Evolutionary conservation across 2,797 vertebrate genomes (phyloP), one percentile per base, ranked within the genome.

Genomic region (Sebastes hubbsi): DNA sequence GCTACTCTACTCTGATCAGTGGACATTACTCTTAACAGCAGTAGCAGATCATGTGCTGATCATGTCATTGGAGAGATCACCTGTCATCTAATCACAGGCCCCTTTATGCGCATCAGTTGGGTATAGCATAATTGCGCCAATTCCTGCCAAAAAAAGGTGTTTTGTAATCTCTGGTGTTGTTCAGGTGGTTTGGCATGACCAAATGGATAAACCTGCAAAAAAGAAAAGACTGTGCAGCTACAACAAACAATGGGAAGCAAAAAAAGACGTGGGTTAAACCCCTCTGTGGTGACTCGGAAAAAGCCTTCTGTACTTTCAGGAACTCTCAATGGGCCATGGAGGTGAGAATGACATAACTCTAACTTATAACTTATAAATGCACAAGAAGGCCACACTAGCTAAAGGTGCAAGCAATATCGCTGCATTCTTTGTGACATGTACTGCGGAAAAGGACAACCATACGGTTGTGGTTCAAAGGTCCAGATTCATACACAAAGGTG

Each of bases 181-280:
- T 29, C 4, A 2, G 24, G 20, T 10, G 20, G 4, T 54, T 54
- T 54, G 49, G 49, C 20, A 0, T 49, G 46, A 20, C 0, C 46
- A 49, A 49, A 49, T 27, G 56, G 56, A 27, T 58, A 27, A 16
- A 27, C 6, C 24, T 58, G 56, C 56, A 58, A 27, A 58, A 58
- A 32, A 61, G 8, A 32, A 61, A 32, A 11, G 9, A 32, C 9
- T n/a, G 9, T n/a, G 29, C 9, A 61, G 29, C 29, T 61, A 30
- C 29, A 54, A 54, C 9, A 10, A 30, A 61, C 18, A 32, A 32
- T n/a, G 18, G 18, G 59, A 61, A 59, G 58, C 27, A 10, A 29
- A 10, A 8, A 20, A 59, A 54, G 49, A 54, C 0, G 7, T 49
- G 16, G 3, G 46, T 49, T 49, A 49, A 49, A 18, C 8, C 18